Conservation (phyloP, 2,113 vertebrate species). For the Pleuronectes platessa region DNA sequence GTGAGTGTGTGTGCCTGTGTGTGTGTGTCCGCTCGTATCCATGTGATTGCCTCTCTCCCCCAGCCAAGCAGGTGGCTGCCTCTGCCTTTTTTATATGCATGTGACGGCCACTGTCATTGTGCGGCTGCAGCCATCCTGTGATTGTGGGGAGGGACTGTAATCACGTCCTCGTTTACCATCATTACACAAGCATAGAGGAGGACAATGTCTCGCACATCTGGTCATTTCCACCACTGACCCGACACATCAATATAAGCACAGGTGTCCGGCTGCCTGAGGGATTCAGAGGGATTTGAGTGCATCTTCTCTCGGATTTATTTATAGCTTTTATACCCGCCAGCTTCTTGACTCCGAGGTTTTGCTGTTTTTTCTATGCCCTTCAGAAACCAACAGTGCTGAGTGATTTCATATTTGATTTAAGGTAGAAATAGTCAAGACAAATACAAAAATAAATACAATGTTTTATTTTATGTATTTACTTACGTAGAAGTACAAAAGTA, state of each 20-base stretch:
- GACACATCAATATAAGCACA: conserved; percentile 56
- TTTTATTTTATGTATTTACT: too few species aligned
- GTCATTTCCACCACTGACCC: conserved; percentile 60
- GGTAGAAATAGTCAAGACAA: background rate
- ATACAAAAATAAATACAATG: background rate
- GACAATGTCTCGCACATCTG: conserved; percentile 74
- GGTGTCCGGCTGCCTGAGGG: conserved; percentile 55
- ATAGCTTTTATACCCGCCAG: conserved; percentile 11
- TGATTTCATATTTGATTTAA: background rate
- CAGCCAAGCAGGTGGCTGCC: conserved; percentile 77
- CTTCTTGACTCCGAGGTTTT: background rate
- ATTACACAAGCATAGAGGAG: conserved; percentile 51
- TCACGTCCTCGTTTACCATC: conserved; percentile 69
- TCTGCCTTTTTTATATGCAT: conserved; percentile 74
- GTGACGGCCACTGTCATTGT: conserved; percentile 68
- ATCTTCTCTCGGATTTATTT: conserved; percentile 58
- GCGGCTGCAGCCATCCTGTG: conserved; percentile 50
- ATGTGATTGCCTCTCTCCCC: conserved; percentile 73
- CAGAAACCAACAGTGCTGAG: conserved; percentile 4
- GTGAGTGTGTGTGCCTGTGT: conserved; percentile 17
- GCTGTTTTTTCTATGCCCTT: conserved; percentile 28
- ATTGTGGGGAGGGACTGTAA: conserved; percentile 70
- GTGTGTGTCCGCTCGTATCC: conserved; percentile 30
- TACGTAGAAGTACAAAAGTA: too few species aligned
- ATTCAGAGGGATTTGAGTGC: conserved; percentile 56